Conservation (phyloP, 2,888 invertebrate species). For the Nesidiocoris tenuis region DNA sequence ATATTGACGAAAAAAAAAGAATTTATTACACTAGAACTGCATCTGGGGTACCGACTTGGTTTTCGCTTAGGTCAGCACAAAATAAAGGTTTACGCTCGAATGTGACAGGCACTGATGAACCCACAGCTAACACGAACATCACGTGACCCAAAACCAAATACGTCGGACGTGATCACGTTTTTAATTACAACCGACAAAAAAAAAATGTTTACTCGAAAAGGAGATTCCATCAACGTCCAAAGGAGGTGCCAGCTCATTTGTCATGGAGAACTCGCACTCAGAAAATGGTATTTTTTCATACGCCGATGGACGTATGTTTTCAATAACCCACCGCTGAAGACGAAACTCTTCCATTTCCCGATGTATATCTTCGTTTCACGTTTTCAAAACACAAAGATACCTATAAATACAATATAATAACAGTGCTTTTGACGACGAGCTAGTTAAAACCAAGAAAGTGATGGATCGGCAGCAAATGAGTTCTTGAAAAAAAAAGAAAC, state of each 20-base stretch:
- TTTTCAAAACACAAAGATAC: not conserved
- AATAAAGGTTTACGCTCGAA: too few species aligned
- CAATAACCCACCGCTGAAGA: not conserved
- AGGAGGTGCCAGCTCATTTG: not conserved
- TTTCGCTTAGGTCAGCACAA: too few species aligned
- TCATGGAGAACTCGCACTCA: not conserved
- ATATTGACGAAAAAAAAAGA: too few species aligned
- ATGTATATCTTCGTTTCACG: not conserved
- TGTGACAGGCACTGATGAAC: too few species aligned
- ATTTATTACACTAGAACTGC: too few species aligned
- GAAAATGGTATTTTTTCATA: not conserved
- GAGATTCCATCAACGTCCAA: not conserved
- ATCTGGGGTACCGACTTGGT: too few species aligned
- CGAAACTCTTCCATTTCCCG: not conserved
- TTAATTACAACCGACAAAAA: not conserved
- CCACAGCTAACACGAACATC: too few species aligned
- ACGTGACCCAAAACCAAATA: not conserved
- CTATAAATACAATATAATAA: constrained; percentile 45
- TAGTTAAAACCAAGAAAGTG: constrained; percentile 29
- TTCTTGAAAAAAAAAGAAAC: constrained; percentile 22
- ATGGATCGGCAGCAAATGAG: constrained; percentile 40
- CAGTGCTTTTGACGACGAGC: constrained; percentile 34
- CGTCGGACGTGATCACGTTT: not conserved
- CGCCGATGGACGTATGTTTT: not conserved
- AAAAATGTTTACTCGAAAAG: not conserved